A percentile compares a stretch with the other conserved stretches of the same genome.
Conservation (phyloP, 2,113 vertebrate species). For the Psilopogon haemacephalus region DNA sequence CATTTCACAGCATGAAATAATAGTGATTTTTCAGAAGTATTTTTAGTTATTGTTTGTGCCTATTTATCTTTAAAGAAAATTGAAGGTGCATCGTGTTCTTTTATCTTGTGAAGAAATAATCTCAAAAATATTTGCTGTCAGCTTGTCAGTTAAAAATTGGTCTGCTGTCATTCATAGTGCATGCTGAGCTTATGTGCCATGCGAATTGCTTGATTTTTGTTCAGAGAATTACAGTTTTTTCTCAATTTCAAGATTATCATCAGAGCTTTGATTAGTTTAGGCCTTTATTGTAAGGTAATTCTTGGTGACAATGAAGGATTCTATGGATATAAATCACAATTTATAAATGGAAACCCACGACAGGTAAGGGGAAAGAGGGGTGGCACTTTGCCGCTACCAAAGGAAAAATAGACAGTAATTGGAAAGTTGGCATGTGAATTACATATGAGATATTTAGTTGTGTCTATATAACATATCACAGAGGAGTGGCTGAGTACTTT, state of each 20-base stretch:
- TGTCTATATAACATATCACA: background rate
- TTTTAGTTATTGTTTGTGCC: slow-evolving; percentile 9
- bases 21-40: background rate
- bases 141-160: background rate
- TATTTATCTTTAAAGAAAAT: background rate
- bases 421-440: background rate
- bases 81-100: background rate
- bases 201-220: background rate
- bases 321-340: background rate
- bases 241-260: background rate
- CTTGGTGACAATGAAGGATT: background rate
- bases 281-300: background rate
- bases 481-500: background rate
- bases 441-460: background rate
- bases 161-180: background rate
- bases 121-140: background rate
- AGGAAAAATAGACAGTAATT: background rate
- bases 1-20: background rate
- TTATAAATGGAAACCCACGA: background rate
- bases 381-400: background rate
- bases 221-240: background rate
- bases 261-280: background rate
- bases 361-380: background rate
- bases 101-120: background rate
- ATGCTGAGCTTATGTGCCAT: background rate